Evolutionary conservation across 2,797 vertebrate genomes (phyloP).

Genomic region (Nannoperca obscura): DNA sequence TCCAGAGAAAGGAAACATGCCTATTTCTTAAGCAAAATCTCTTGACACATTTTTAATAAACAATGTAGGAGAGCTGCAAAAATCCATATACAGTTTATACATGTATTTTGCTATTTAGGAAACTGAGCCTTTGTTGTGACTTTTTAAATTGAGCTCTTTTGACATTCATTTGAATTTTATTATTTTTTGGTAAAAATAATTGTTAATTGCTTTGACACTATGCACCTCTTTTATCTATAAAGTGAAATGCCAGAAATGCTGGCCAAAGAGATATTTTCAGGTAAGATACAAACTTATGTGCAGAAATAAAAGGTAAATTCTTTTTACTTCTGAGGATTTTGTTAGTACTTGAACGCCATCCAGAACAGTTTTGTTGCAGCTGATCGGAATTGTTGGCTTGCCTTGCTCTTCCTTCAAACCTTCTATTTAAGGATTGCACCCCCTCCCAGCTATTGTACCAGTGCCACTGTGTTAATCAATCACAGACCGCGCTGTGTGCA

Average conservation of each 20-base stretch:
- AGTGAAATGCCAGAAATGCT: background rate
- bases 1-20: background rate
- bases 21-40: background rate
- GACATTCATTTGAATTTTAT: background rate
- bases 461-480: conserved; percentile 88
- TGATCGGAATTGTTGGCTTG: conserved; percentile 86
- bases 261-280: background rate
- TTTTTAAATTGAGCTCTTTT: background rate
- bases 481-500: conserved; percentile 78
- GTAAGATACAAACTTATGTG: conserved; percentile 26
- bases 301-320: background rate
- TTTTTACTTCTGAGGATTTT: conserved; percentile 53
- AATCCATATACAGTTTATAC: background rate
- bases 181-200: background rate
- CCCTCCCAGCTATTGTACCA: conserved; percentile 85
- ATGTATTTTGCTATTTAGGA: background rate
- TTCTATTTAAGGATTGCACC: conserved; percentile 85
- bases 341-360: conserved; percentile 65
- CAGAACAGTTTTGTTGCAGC: conserved; percentile 72
- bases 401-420: conserved; percentile 74
- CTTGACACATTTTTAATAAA: background rate
- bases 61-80: background rate
- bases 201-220: background rate
- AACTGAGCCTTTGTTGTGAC: background rate
- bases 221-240: background rate